Conservation (phyloP, 2,797 vertebrate species). For the Galagoides demidoff region DNA sequence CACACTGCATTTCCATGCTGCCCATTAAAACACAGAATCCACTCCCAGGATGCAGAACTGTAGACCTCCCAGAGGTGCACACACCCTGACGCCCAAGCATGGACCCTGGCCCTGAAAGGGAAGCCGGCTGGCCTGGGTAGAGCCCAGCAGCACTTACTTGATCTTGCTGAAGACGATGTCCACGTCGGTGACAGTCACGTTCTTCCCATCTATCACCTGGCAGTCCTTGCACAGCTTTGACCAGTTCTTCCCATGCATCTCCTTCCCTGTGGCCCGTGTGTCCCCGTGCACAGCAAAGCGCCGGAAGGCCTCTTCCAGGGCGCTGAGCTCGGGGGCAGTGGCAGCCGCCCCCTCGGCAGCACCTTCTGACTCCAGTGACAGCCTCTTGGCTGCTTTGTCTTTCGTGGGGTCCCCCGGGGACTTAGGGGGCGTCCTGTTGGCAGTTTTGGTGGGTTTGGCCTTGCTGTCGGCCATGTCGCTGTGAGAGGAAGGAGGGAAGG, state of each 20-base stretch:
- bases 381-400: constrained; percentile 91
- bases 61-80: not conserved
- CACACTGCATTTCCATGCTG: not conserved
- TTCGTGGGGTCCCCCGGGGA: constrained; percentile 90
- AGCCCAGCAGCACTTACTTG: constrained; percentile 90
- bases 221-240: constrained; percentile 98
- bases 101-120: not conserved
- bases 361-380: constrained; percentile 93
- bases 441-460: constrained; percentile 91
- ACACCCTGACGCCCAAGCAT: too few species aligned
- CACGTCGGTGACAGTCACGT: constrained; percentile 95
- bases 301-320: constrained; percentile 95
- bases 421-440: constrained; percentile 89
- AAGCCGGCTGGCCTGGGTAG: not conserved
- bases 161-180: constrained; percentile 99
- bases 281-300: constrained; percentile 96
- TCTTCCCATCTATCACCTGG: constrained; percentile 94
- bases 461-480: constrained; percentile 94
- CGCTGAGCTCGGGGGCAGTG: constrained; percentile 90
- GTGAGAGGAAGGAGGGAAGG: constrained; percentile 56
- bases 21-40: not conserved
- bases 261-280: constrained; percentile 94
- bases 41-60: too few species aligned
- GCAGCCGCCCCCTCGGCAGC: constrained; percentile 90
- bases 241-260: constrained; percentile 99